Base-by-base conservation (phyloP, 2,797 vertebrate genomes). In the Dendrocincla tyrannina region DNA sequence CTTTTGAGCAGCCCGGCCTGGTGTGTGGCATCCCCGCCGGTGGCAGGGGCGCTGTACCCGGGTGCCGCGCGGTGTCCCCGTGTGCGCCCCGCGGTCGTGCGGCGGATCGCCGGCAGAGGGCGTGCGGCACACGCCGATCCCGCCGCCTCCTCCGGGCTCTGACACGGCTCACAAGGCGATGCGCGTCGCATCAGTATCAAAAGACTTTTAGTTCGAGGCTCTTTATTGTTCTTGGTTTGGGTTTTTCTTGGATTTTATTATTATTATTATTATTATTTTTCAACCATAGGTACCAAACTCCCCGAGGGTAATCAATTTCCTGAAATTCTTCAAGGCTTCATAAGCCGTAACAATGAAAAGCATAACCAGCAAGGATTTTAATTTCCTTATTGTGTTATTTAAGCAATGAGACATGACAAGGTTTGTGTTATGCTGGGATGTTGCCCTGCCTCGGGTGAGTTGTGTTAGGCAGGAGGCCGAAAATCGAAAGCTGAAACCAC, bases 51-150 rank as follows among this genome's bases (percentile, higher is more conserved):
- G 20, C 22, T 17, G 42, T 8, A 3, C 1, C 2, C 6, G 5
- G 15, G 4, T 0, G 52, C 0, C 7, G 17, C 13, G 4, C 1
- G 2, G 4, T 1, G 22, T 0, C 35, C 42, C 44, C 3, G 20
- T 12, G 44, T 10, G 44, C 44, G 44, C 44, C 11, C 44, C 19
- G 47, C 47, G 24, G 47, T 13, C 24, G 9, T 49, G 47, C 47
- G 24, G 66, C 41, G 18, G 32, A 32, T 63, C 15, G 24, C 97
- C 97, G 96, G 97, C 59, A 98, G 97, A 96, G 97, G 97, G 97
- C 97, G 92, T 64, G n/a, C 94, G 69, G 86, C 15, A 42, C 97
- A 88, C 91, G 55, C 85, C 42, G 75, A 96, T 96, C 35, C 55
- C 4, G 49, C 53, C 11, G 41, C 14, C n/a, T 6, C 28, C 27